phyloP scores from a whole-genome alignment of 2,888 invertebrate genomes.

The Acanthosepion lycidas region DNA sequence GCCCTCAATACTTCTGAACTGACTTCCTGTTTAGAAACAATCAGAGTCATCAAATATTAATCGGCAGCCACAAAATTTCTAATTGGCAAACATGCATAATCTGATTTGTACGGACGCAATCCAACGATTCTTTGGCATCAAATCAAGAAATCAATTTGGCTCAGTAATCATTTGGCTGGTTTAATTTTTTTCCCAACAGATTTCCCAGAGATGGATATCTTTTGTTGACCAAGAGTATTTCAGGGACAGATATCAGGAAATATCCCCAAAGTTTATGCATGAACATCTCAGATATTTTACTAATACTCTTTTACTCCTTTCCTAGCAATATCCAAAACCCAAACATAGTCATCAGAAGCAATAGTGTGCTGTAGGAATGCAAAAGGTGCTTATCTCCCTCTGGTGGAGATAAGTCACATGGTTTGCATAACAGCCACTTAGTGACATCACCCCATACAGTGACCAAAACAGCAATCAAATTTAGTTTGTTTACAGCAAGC shows the following conservation, averaged over 20 bases:
- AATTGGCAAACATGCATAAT: slow-evolving; percentile 18
- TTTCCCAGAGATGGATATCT: background rate
- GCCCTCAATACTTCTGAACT: background rate
- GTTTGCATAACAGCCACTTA: no score
- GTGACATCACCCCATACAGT: no score
- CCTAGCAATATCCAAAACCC: background rate
- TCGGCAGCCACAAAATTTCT: background rate
- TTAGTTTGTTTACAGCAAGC: no score
- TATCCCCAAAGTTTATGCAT: background rate
- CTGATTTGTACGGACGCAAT: background rate
- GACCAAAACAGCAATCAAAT: no score
- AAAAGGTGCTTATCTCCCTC: no score
- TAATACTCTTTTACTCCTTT: background rate
- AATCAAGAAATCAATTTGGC: background rate
- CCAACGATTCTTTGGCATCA: background rate
- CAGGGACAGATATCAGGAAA: background rate
- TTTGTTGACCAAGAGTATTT: background rate
- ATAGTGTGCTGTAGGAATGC: no score
- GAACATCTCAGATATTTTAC: background rate
- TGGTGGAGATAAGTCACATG: no score
- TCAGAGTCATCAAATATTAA: background rate
- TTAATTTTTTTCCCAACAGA: background rate
- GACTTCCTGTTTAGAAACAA: background rate
- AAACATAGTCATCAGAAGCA: no score
- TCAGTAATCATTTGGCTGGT: background rate